Evolutionary conservation across 2,888 invertebrate species (phyloP), one percentile per base, ranked within the genome.

Genomic region (Melanostoma scalare): DNA sequence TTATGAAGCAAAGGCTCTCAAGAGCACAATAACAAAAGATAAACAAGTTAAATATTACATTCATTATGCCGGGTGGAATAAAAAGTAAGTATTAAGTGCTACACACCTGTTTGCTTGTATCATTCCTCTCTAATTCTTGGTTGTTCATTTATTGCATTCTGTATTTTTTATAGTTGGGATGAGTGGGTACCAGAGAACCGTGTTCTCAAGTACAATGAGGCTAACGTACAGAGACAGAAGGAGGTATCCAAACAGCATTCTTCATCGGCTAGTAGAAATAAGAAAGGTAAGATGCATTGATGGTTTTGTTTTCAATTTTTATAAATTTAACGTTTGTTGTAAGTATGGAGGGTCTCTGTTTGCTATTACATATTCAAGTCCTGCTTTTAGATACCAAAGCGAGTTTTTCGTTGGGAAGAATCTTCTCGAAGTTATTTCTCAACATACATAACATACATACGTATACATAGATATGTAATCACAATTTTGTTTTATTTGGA

Each of bases 51-150:
- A 96, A 89, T 98, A 98, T 92, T 95, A 97, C 79, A 97, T 99
- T 86, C 99, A 99, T 91, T 99, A 99, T 91, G 97, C 97, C 86
- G 98, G 98, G 2, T 99, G 99, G 99, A 99, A 98, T 90, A 99
- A 98, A 93, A 98, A 97, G 97, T 98, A 93, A 92, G 93, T 85
- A 56, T 56, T 74, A 65, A 72, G 33, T 40, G 38, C 10, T 52
- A 33, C 63, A 48, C 79, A 77, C 85, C 55, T 75, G 78, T 71
- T 74, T 71, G 68, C 81, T 46, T 60, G 42, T 50, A 65, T 79
- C 63, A 60, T 60, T 36, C 3, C 60, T 56, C 20, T 6, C 36
- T 31, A 30, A 30, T 67, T 40, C 36, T 50, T 56, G 30, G 38
- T 35, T 58, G 36, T 36, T 36, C 4, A 4, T 53, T n/a, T 4